Conservation (phyloP, 2,888 invertebrate species). For the Tipula helvola region DNA sequence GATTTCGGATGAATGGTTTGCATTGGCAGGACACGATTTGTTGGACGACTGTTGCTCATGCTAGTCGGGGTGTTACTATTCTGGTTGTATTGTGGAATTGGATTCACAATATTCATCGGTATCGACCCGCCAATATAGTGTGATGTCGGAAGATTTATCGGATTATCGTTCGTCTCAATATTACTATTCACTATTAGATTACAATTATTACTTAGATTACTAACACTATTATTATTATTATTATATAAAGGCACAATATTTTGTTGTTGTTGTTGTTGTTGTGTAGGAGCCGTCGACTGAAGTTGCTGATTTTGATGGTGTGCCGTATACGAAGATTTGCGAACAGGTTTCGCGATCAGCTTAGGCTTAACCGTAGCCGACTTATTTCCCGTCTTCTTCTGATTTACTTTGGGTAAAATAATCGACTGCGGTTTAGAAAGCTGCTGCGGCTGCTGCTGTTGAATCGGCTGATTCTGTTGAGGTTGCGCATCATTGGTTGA, state of each 20-base stretch:
- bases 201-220: constrained; percentile 7
- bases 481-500: background rate
- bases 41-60: constrained; percentile 44
- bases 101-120: constrained; percentile 60
- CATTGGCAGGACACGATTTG: constrained; percentile 67
- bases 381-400: constrained; percentile 5
- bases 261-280: constrained; percentile 39
- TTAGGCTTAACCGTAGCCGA: constrained; percentile 18
- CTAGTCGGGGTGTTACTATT: constrained; percentile 19
- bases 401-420: constrained; percentile 11
- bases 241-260: constrained; percentile 7
- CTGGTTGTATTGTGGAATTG: constrained; percentile 39
- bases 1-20: constrained; percentile 46
- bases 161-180: constrained; percentile 20
- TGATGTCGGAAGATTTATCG: constrained; percentile 7
- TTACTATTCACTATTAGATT: background rate
- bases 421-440: constrained; percentile 16
- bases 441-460: constrained; percentile 16
- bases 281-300: constrained; percentile 16
- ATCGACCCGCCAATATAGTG: constrained; percentile 35
- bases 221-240: constrained; percentile 11
- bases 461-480: constrained; percentile 11
- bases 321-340: constrained; percentile 11
- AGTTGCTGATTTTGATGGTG: background rate
- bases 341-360: constrained; percentile 16